Base-by-base conservation (phyloP, 2,113 vertebrate species). In the Oreochromis spilurus region DNA sequence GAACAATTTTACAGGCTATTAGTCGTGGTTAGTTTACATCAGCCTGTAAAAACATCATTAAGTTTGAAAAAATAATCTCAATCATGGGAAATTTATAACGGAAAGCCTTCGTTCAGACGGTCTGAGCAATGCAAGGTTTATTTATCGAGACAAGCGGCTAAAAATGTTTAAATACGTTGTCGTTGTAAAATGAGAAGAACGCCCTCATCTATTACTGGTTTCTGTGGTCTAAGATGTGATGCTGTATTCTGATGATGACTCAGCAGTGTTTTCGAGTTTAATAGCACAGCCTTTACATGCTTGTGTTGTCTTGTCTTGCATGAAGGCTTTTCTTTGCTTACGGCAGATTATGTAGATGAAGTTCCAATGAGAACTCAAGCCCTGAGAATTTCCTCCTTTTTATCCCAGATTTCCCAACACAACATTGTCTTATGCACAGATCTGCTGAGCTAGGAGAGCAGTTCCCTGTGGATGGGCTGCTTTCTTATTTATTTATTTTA, bases 291-390 rank as follows among this genome's bases (percentile, higher is more conserved):
- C 43, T 90, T 57, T 81, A 34, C 81, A 60, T 88, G 54, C 88
- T 84, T 85, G 88, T 77, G 58, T 94, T 88, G 84, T 94, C 88
- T 85, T 60, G 87, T 92, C 86, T 85, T 67, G 84, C 83, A 62
- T 16, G n/a, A 77, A 21, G 16, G 43, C 88, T 91, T 90, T 79
- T 62, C 52, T 82, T 53, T 81, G 84, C 82, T 93, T 93, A 79
- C 54, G 38, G 75, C 86, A 79, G 90, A 84, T 93, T 92, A 88
- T 88, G 85, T 21, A 93, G 85, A 92, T 93, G 31, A 87, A 58
- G 85, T 88, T 79, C 81, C 45, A 79, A 38, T 83, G 82, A 89
- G 84, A 86, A 88, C 55, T 43, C 48, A 79, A 87, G 92, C 80
- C 75, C 86, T 50, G 79, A 90, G 81, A 77, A 88, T 93, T 90